Conservation (phyloP, 2,888 invertebrate genomes). For the Rhagophthalmus giganteus region DNA sequence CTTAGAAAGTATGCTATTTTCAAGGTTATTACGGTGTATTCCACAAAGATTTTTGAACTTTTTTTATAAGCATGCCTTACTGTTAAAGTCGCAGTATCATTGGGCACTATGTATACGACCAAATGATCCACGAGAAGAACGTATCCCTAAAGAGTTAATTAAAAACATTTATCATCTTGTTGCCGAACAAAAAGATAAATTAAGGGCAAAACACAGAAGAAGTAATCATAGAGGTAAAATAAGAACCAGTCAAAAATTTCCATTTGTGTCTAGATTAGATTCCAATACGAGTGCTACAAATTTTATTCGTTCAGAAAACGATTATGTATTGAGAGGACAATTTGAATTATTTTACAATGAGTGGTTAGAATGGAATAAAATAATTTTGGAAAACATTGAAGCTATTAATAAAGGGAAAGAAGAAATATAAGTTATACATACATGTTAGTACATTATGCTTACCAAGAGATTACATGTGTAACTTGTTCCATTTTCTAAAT, state of each 20-base stretch:
- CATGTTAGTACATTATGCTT: constrained; percentile 50
- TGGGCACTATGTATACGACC: constrained; percentile 76
- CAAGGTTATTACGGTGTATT: constrained; percentile 69
- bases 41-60: constrained; percentile 64
- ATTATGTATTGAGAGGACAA: constrained; percentile 31
- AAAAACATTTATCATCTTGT: constrained; percentile 74
- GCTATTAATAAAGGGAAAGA: constrained; percentile 1
- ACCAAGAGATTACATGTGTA: constrained; percentile 72
- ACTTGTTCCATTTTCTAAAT: constrained; percentile 65
- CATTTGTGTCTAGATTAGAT: constrained; percentile 28
- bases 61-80: constrained; percentile 71
- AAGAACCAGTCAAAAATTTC: constrained; percentile 4
- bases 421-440: constrained; percentile 42
- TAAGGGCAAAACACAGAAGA: constrained; percentile 44
- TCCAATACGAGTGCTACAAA: constrained; percentile 37
- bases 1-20: constrained; percentile 81
- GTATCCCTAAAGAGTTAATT: constrained; percentile 77
- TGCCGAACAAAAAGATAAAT: constrained; percentile 66
- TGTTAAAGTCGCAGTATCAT: constrained; percentile 75
- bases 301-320: no score
- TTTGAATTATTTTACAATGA: constrained; percentile 42
- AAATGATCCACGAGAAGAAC: constrained; percentile 79
- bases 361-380: constrained; percentile 39
- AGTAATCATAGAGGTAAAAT: constrained; percentile 18
- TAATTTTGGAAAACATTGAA: not conserved